Conservation (phyloP, 2,113 vertebrate species). For the Seriola rivoliana region DNA sequence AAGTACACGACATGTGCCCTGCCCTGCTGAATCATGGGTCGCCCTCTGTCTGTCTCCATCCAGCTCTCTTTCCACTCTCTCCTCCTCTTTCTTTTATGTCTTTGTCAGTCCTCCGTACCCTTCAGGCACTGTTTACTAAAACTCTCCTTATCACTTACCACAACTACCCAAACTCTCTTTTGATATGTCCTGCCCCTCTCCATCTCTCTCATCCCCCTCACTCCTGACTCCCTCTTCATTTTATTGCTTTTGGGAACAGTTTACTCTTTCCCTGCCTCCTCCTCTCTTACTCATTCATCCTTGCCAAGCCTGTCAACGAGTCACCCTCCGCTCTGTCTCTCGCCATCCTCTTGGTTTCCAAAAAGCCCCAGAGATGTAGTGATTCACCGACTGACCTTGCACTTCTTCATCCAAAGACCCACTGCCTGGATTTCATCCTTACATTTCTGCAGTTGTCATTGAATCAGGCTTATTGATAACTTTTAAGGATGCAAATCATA, state of each 20-base stretch:
- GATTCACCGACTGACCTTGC: slow-evolving; percentile 50
- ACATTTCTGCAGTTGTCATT: slow-evolving; percentile 9
- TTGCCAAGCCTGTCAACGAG: slow-evolving; percentile 35
- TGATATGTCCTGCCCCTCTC: slow-evolving; percentile 30
- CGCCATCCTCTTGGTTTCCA: slow-evolving; percentile 28
- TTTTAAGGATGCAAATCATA: neutral
- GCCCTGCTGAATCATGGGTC: slow-evolving; percentile 51
- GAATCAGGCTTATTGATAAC: neutral
- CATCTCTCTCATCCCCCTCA: slow-evolving; percentile 4
- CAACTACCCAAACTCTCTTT: slow-evolving; percentile 51
- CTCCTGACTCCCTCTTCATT: slow-evolving; percentile 34
- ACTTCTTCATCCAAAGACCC: slow-evolving; percentile 11
- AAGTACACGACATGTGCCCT: slow-evolving; percentile 39
- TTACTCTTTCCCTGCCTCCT: slow-evolving; percentile 38
- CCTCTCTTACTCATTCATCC: slow-evolving; percentile 58
- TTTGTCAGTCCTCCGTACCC: slow-evolving; percentile 20
- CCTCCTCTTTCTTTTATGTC: neutral
- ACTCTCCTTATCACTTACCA: slow-evolving; percentile 43
- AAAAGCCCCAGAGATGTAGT: slow-evolving; percentile 28
- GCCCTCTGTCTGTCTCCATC: slow-evolving; percentile 50
- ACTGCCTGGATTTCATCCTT: slow-evolving; percentile 25
- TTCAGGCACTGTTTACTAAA: slow-evolving; percentile 37
- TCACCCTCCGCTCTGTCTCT: slow-evolving; percentile 22
- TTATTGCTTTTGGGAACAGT: slow-evolving; percentile 51
- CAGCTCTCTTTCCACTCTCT: slow-evolving; percentile 18